These are phyloP conservation scores for Dipodomys ordii DNA, from an alignment of 2,113 vertebrate genomes.

Conservation along the genomic window DNA sequence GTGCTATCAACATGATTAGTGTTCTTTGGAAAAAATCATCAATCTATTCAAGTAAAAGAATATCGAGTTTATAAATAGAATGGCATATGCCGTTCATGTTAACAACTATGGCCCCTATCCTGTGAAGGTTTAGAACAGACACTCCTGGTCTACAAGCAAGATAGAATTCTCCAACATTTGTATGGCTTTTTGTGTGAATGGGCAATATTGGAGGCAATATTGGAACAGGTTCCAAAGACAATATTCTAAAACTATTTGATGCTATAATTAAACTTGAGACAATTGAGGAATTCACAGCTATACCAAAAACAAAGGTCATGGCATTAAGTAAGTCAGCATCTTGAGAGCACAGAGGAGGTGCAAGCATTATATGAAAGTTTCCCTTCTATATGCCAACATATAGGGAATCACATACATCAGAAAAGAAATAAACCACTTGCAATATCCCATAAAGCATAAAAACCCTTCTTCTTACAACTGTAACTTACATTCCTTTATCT, in stretches of 20 bases:
- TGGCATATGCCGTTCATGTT: too few species aligned
- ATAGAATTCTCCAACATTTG: not conserved
- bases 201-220: not conserved
- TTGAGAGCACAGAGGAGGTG: not conserved
- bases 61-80: constrained; percentile 47
- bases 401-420: not conserved
- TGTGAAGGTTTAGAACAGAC: not conserved
- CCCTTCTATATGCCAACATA: not conserved
- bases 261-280: constrained; percentile 20
- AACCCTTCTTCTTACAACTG: not conserved
- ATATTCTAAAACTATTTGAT: not conserved
- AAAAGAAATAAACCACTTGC: not conserved
- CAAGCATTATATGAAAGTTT: not conserved
- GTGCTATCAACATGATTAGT: constrained; percentile 46
- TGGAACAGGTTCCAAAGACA: not conserved
- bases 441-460: not conserved
- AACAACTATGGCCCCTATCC: not conserved
- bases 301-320: not conserved
- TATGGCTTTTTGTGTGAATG: not conserved
- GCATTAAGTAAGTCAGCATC: too few species aligned
- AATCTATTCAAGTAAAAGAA: not conserved
- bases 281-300: constrained; percentile 39
- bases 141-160: not conserved
- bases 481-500: not conserved
- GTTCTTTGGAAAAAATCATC: constrained; percentile 7